Evolutionary conservation across 2,113 vertebrate species (phyloP).

Genomic region (Carettochelys insculpta): DNA sequence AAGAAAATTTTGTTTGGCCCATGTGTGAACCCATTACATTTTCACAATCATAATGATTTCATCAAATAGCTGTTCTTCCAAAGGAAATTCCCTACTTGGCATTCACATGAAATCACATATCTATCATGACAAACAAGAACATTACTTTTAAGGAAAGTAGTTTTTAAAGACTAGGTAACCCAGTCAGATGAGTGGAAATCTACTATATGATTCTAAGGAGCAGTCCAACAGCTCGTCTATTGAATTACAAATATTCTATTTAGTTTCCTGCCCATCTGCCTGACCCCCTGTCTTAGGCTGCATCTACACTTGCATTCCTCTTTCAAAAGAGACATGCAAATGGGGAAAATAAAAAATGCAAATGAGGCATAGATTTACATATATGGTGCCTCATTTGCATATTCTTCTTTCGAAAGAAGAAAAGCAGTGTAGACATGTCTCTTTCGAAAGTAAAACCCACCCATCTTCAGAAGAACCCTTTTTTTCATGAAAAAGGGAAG

Average conservation of each 20-base stretch:
- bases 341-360: too few species aligned
- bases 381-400: too few species aligned
- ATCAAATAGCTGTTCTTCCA: neutral
- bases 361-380: too few species aligned
- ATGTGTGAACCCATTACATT: fast-evolving
- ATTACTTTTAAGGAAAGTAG: neutral
- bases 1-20: neutral
- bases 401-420: too few species aligned
- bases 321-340: too few species aligned
- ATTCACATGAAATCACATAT: neutral
- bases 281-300: neutral
- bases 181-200: neutral
- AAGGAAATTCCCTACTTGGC: neutral
- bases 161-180: fast-evolving
- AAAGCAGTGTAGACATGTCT: too few species aligned
- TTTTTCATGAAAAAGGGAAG: too few species aligned
- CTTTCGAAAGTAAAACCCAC: too few species aligned
- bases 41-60: neutral
- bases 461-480: too few species aligned
- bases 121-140: neutral
- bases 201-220: neutral
- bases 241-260: neutral
- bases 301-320: too few species aligned
- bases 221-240: neutral
- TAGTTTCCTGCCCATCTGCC: neutral